A percentile compares a stretch with the other conserved stretches of the same genome.
phyloP scores from a whole-genome alignment of 2,888 invertebrate species.

The Pheosia tremula region DNA sequence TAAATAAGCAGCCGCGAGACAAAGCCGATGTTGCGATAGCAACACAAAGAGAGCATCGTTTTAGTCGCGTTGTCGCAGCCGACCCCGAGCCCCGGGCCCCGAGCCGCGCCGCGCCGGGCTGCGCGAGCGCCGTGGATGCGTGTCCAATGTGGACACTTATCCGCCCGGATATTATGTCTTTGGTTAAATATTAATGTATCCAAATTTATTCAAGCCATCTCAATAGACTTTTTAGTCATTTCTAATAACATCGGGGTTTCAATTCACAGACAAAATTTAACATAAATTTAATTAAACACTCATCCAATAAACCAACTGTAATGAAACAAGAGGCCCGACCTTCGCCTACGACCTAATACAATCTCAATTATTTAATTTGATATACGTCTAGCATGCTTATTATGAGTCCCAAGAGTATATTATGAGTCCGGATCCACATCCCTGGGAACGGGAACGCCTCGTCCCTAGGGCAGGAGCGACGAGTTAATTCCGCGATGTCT shows the following conservation, averaged over 20 bases:
- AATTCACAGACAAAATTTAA: no score
- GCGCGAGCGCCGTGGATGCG: slow-evolving; percentile 8
- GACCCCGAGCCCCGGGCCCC: not conserved
- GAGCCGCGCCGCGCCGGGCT: slow-evolving; percentile 7
- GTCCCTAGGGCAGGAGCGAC: slow-evolving; percentile 27
- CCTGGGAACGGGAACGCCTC: not conserved
- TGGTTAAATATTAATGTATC: no score
- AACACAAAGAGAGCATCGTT: slow-evolving; percentile 46
- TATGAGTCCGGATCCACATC: not conserved
- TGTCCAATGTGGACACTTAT: not conserved
- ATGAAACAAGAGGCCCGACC: no score
- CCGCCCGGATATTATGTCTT: not conserved
- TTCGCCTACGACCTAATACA: no score
- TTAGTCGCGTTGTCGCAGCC: slow-evolving; percentile 30
- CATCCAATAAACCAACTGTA: no score
- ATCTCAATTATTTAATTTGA: no score
- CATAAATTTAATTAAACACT: no score
- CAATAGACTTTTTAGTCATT: no score
- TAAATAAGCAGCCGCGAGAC: slow-evolving; percentile 42
- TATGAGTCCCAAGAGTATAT: not conserved
- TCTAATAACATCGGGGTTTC: no score
- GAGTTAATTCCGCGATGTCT: slow-evolving; percentile 50
- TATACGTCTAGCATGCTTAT: not conserved
- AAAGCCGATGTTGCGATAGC: slow-evolving; percentile 44
- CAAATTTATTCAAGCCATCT: no score